phyloP scores from a whole-genome alignment of 1,140 invertebrate species.

The Penaeus indicus region DNA sequence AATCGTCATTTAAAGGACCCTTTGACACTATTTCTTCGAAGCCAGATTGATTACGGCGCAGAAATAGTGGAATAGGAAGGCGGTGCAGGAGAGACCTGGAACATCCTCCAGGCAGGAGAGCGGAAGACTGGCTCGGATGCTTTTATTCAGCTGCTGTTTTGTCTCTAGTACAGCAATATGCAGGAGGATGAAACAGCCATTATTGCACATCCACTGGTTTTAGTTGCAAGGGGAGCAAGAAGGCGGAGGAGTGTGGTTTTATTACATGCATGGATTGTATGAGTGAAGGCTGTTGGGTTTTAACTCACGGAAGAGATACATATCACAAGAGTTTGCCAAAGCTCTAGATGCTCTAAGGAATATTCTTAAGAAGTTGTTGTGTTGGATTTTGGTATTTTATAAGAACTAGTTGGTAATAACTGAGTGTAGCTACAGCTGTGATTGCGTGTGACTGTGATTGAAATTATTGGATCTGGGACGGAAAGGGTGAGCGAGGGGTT shows the following conservation, averaged over 20 bases:
- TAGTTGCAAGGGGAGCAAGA: slow-evolving; percentile 60
- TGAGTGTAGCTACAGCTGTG: slow-evolving; percentile 34
- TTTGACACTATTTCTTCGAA: slow-evolving; percentile 55
- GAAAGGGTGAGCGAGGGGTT: too few species aligned
- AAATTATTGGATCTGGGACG: too few species aligned
- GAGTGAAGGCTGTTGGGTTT: slow-evolving; percentile 35
- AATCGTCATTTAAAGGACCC: slow-evolving; percentile 56
- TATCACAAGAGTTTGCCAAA: slow-evolving; percentile 42
- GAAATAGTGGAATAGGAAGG: slow-evolving; percentile 22
- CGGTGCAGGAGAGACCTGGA: not conserved
- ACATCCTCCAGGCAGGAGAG: too few species aligned
- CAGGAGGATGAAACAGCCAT: slow-evolving; percentile 53
- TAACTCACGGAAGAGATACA: slow-evolving; percentile 49
- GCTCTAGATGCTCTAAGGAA: slow-evolving; percentile 28
- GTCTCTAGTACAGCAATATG: slow-evolving; percentile 48
- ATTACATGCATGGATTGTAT: slow-evolving; percentile 59
- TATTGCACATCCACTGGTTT: slow-evolving; percentile 46
- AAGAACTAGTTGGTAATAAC: slow-evolving; percentile 29
- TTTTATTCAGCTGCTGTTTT: slow-evolving; percentile 41
- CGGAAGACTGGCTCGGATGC: slow-evolving; percentile 35
- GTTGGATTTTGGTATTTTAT: slow-evolving; percentile 52
- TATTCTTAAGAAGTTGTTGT: slow-evolving; percentile 51
- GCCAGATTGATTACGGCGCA: slow-evolving; percentile 41
- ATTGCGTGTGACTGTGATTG: slow-evolving; percentile 35
- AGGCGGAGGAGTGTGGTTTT: slow-evolving; percentile 58